Evolutionary conservation across 2,888 invertebrate species (phyloP), one percentile per base, ranked within the genome.

Genomic region (Criorhina ranunculi): DNA sequence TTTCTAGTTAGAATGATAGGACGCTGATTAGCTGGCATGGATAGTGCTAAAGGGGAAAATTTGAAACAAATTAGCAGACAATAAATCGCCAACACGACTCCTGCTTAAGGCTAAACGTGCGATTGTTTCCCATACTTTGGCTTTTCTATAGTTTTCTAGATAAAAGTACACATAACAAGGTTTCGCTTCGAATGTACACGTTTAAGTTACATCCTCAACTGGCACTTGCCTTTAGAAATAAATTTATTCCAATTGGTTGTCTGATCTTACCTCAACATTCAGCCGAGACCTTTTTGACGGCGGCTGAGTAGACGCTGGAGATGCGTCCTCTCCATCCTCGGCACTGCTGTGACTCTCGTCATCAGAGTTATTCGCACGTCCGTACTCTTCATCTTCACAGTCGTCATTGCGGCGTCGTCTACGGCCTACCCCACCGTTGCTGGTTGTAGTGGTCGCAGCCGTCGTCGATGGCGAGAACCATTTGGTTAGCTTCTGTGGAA

Each of bases 401-500:
- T 88, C 88, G 0, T 89, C 89, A 60, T 88, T 88, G 42, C 90
- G 89, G 46, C 91, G 89, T 17, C 90, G 89, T 62, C 90, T 88
- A 11, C 89, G 88, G 73, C 89, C 87, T 29, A 88, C 59, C 70
- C 75, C 86, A 67, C 88, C 89, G 79, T 89, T 89, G 37, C 86
- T 75, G 19, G 46, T 37, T 19, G 53, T 64, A 17, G 53, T 33
- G 70, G 80, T 82, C 67, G 77, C 76, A 6, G 62, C 40, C 49
- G 87, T 81, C 33, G 87, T 64, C 29, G 88, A 88, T 33, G 91
- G 91, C 53, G 91, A 91, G 86, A 92, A 91, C 92, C 92, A 92
- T 87, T 90, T 90, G 46, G 89, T 89, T 6, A 92, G 79, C 53
- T 90, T 89, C 64, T 89, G 89, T 55, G 91, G 90, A 17, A 92